Conservation (phyloP, 2,888 invertebrate genomes). For the Mesopsocus fuscifrons region DNA sequence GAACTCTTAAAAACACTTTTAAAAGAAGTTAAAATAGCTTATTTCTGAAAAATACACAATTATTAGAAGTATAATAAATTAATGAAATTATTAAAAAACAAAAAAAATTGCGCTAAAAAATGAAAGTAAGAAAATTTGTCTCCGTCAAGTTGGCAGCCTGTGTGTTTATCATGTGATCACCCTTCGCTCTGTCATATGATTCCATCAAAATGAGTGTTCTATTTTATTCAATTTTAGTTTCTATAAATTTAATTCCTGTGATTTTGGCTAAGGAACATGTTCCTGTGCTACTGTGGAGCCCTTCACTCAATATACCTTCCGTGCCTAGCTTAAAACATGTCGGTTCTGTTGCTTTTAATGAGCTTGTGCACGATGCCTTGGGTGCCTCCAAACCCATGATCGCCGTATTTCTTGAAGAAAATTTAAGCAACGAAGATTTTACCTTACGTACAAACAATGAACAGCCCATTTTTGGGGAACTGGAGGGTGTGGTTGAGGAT, state of each 20-base stretch:
- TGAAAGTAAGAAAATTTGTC: no score
- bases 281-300: slow-evolving; percentile 17
- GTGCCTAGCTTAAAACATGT: slow-evolving; percentile 16
- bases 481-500: no score
- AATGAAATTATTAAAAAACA: no score
- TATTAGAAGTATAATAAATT: no score
- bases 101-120: no score
- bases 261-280: slow-evolving; percentile 12
- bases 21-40: no score
- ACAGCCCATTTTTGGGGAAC: no score
- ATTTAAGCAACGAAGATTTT: slow-evolving; percentile 38
- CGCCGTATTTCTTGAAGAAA: slow-evolving; percentile 32
- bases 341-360: slow-evolving; percentile 16
- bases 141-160: neutral
- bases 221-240: neutral
- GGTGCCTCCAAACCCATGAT: slow-evolving; percentile 25
- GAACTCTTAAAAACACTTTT: no score
- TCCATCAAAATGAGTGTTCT: slow-evolving; percentile 4
- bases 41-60: no score
- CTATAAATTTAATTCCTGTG: neutral
- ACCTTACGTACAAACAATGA: no score
- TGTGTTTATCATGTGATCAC: slow-evolving; percentile 2
- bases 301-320: slow-evolving; percentile 14
- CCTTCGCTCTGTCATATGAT: slow-evolving; percentile 9
- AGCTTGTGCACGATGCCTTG: slow-evolving; percentile 24